These are phyloP conservation scores for Drosophila subquinaria DNA, from an alignment of 2,888 invertebrate genomes.

Conservation along the genomic window DNA sequence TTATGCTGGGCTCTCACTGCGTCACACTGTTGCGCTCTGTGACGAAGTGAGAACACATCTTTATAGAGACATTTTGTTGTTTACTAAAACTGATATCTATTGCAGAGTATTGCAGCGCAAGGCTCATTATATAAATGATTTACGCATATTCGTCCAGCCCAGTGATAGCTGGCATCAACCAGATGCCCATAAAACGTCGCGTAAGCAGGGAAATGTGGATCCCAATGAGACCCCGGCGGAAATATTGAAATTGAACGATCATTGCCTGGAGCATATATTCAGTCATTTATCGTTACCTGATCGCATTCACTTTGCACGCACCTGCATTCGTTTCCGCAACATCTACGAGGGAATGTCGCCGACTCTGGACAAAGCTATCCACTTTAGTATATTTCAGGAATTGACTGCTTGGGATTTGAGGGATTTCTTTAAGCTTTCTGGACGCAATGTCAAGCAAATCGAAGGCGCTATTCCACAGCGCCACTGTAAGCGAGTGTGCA, in stretches of 20 bases:
- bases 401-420: conserved; percentile 69
- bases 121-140: conserved; percentile 29
- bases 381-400: conserved; percentile 12
- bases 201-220: background rate
- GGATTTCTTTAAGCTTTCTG: conserved; percentile 63
- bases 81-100: too few relatives aligned
- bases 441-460: conserved; percentile 26
- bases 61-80: background rate
- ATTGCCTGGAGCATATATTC: conserved; percentile 63
- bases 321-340: conserved; percentile 58
- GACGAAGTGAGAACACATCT: background rate
- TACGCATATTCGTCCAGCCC: conserved; percentile 45
- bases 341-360: conserved; percentile 48
- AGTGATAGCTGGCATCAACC: conserved; percentile 71
- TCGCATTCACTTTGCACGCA: conserved; percentile 65
- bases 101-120: conserved; percentile 29
- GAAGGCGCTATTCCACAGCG: conserved; percentile 33
- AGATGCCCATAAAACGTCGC: conserved; percentile 14
- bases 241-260: conserved; percentile 60
- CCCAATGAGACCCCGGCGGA: background rate
- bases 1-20: background rate
- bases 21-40: too few relatives aligned
- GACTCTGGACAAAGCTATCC: conserved; percentile 33
- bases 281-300: conserved; percentile 41
- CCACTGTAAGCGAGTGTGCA: conserved; percentile 26